phyloP scores from a whole-genome alignment of 2,797 vertebrate species.

The Danio choprae region DNA sequence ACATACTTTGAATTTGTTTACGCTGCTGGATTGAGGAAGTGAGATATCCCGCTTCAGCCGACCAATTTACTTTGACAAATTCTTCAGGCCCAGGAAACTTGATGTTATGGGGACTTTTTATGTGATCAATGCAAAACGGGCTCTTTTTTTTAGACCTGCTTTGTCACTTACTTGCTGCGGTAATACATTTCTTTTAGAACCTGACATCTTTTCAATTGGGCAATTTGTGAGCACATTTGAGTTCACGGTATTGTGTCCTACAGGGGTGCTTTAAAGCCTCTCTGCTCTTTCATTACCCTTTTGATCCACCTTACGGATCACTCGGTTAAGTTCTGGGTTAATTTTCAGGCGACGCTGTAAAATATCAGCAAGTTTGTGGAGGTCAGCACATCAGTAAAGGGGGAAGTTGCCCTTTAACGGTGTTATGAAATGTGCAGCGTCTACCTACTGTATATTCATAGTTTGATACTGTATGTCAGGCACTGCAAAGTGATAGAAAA shows the following conservation, averaged over 20 bases:
- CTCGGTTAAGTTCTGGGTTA: constrained; percentile 11
- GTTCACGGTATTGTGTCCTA: constrained; percentile 41
- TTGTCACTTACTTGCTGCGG: constrained; percentile 49
- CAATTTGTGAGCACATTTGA: constrained; percentile 41
- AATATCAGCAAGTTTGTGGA: constrained; percentile 27
- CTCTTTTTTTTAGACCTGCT: neutral
- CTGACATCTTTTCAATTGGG: constrained; percentile 42
- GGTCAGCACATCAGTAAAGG: constrained; percentile 26
- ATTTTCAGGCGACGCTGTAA: constrained; percentile 29
- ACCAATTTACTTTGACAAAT: neutral
- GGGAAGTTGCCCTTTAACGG: neutral
- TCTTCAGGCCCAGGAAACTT: neutral
- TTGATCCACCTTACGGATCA: constrained; percentile 27
- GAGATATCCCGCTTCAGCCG: neutral
- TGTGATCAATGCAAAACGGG: constrained; percentile 35
- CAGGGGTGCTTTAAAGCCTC: constrained; percentile 39
- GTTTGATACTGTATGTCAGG: neutral
- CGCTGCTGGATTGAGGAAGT: neutral
- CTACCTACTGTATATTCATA: neutral
- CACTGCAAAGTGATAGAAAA: neutral
- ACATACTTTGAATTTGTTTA: neutral
- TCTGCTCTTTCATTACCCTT: neutral
- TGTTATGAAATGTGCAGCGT: neutral
- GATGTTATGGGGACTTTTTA: constrained; percentile 31
- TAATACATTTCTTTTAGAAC: constrained; percentile 50